These are phyloP conservation scores for Acrossocheilus fasciatus DNA, from an alignment of 2,797 vertebrate species.

Conservation along the genomic window DNA sequence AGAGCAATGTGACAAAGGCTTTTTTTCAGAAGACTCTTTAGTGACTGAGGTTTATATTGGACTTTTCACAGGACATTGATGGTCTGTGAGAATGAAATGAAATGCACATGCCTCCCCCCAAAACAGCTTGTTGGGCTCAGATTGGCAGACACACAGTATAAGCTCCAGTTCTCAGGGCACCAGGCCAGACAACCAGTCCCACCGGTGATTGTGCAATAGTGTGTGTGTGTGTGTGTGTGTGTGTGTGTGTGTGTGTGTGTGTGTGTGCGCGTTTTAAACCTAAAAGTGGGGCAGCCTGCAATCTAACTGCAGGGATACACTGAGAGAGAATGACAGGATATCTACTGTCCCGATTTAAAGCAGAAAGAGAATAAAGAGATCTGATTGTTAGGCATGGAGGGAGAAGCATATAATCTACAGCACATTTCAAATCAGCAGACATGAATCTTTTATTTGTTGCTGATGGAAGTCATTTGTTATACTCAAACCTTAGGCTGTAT, in stretches of 20 bases:
- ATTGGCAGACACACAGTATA: not conserved
- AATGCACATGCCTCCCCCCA: constrained; percentile 18
- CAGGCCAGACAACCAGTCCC: constrained; percentile 33
- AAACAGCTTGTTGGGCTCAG: constrained; percentile 31
- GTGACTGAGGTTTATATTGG: constrained; percentile 29
- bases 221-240: constrained; percentile 7
- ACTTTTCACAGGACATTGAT: constrained; percentile 10
- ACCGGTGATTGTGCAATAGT: constrained; percentile 27
- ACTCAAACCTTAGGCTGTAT: not conserved
- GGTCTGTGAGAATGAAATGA: constrained; percentile 39
- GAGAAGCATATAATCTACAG: constrained; percentile 9
- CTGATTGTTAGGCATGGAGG: not conserved
- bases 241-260: constrained; percentile 30
- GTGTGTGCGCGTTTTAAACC: not conserved
- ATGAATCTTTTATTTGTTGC: not conserved
- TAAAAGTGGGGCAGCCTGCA: constrained; percentile 40
- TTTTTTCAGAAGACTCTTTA: not conserved
- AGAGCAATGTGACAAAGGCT: constrained; percentile 15
- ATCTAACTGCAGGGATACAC: constrained; percentile 22
- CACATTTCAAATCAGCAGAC: constrained; percentile 21
- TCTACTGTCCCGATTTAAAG: constrained; percentile 16
- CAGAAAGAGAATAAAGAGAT: constrained; percentile 17
- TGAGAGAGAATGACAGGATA: constrained; percentile 24
- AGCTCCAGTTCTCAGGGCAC: constrained; percentile 42
- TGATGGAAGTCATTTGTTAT: not conserved